Evolutionary conservation across 1,140 invertebrate species (phyloP).

Genomic region (Anoplolepis gracilipes): DNA sequence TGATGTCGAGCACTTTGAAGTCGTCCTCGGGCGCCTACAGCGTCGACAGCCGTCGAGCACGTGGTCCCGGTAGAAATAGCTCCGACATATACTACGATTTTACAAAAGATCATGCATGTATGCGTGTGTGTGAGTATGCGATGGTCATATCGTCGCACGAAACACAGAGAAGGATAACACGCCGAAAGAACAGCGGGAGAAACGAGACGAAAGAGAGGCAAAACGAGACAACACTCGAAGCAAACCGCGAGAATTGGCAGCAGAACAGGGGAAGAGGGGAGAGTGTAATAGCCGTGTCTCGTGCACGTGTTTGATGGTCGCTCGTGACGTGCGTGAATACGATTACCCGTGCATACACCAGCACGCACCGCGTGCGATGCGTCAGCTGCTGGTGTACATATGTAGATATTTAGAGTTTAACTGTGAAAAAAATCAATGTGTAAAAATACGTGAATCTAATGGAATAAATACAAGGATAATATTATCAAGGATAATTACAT

Average conservation of each 20-base stretch:
- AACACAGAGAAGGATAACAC: constrained; percentile 8
- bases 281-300: neutral
- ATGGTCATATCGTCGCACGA: neutral
- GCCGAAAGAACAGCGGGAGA: neutral
- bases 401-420: neutral
- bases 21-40: constrained; percentile 16
- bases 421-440: neutral
- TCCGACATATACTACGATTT: neutral
- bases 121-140: neutral
- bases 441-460: neutral
- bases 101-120: neutral
- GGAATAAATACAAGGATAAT: neutral
- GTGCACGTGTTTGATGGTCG: constrained; percentile 31
- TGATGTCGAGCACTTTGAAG: constrained; percentile 9
- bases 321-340: constrained; percentile 30
- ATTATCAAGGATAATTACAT: neutral
- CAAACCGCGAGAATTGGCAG: neutral
- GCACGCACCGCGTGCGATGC: neutral
- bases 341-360: neutral
- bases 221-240: neutral
- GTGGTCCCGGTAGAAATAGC: constrained; percentile 72
- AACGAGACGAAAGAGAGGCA: neutral
- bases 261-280: no score
- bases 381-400: neutral
- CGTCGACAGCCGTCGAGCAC: constrained; percentile 70